Evolutionary conservation across 2,113 vertebrate species (phyloP), one percentile per base, ranked within the genome.

Genomic region (Brevimyrus niger): DNA sequence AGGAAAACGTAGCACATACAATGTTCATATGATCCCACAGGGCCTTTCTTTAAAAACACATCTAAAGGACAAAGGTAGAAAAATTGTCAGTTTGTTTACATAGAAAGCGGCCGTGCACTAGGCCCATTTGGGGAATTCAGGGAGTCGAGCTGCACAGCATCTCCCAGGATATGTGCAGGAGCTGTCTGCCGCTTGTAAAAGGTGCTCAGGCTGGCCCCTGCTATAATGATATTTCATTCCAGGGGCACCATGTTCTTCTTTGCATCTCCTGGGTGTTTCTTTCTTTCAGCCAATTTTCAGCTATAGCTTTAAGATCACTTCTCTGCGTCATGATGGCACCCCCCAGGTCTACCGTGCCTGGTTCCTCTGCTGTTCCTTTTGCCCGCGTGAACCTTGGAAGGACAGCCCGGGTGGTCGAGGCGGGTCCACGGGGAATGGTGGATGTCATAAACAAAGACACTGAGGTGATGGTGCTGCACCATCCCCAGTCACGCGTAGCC

Each of bases 401-500:
- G 31, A 69, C 10, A 27, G 61, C 9, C n/a, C n/a, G 5, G 61
- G 61, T 69, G 61, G n/a, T 31, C 10, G 10, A 69, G 61, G 3
- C n/a, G n/a, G 61, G 61, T 31, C n/a, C 61, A 13, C 9, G 10
- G 4, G 10, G 61, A 65, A 31, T 11, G 61, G 1, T 10, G 3
- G 61, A 27, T 31, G n/a, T 31, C 61, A 61, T n/a, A 7, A 87
- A 19, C 42, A 35, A 65, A 27, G n/a, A 73, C 23, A 9, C 21
- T 42, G 38, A 53, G 42, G 11, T 44, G 48, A 23, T 0, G 17
- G 19, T 15, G 80, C 19, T 8, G 47, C n/a, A 4, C 15, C 4
- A 2, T 55, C 44, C 42, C n/a, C 61, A 2, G 35, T 95, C 92
- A 96, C 50, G 92, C 90, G 17, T 94, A 94, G 1, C 88, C 42